Evolutionary conservation across 2,888 invertebrate genomes (phyloP).

Genomic region (Andrena hattorfiana): DNA sequence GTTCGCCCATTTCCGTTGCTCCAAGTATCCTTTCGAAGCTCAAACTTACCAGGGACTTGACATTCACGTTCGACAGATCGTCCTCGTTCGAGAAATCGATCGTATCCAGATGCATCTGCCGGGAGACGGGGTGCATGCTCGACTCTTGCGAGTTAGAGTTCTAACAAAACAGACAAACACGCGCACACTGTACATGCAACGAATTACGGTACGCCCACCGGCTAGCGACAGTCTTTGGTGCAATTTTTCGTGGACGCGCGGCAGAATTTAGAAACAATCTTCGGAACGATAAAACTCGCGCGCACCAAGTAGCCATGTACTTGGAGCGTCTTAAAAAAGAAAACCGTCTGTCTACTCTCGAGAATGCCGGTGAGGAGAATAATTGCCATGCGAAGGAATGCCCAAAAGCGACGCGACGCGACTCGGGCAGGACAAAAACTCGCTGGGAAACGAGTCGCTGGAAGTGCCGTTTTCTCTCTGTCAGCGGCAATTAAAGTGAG

Average conservation of each 20-base stretch:
- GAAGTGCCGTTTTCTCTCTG: constrained; percentile 13
- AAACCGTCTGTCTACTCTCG: background rate
- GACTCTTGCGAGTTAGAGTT: constrained; percentile 80
- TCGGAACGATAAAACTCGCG: too few species aligned
- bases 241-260: background rate
- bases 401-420: background rate
- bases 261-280: too few species aligned
- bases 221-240: background rate
- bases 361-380: background rate
- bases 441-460: background rate
- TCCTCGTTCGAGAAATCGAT: constrained; percentile 84
- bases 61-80: constrained; percentile 88
- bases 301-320: too few species aligned
- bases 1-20: background rate
- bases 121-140: constrained; percentile 80
- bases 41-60: constrained; percentile 88
- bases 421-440: background rate
- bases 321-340: background rate
- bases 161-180: constrained; percentile 79
- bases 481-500: constrained; percentile 41
- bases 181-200: constrained; percentile 76
- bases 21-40: background rate
- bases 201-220: background rate
- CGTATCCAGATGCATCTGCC: constrained; percentile 79
- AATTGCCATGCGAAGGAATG: constrained; percentile 13